phyloP scores from a whole-genome alignment of 2,113 vertebrate genomes.

The Poeciliopsis prolifica region DNA sequence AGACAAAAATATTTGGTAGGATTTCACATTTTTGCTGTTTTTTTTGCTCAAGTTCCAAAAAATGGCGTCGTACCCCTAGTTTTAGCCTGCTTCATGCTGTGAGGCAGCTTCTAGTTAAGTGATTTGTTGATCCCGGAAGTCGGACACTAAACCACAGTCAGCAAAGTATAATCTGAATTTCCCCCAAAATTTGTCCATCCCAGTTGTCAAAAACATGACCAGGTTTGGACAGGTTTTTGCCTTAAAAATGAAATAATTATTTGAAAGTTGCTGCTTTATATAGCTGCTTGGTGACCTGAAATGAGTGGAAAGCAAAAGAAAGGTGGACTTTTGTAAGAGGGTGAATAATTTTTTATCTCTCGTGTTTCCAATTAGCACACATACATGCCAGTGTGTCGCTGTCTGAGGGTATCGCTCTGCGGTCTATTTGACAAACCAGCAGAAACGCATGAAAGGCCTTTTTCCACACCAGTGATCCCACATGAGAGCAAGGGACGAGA shows the following conservation, averaged over 20 bases:
- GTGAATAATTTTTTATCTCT: not conserved
- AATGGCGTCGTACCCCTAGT: too few relatives aligned
- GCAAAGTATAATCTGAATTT: not conserved
- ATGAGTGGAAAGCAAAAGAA: not conserved
- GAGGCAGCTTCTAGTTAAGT: not conserved
- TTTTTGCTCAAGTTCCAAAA: too few relatives aligned
- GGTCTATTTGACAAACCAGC: slow-evolving; percentile 17
- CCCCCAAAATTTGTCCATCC: not conserved
- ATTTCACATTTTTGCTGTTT: too few relatives aligned
- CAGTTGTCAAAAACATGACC: not conserved
- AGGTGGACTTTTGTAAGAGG: not conserved
- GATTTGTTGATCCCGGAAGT: not conserved
- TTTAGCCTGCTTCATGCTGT: not conserved
- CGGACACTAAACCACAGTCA: not conserved
- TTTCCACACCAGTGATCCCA: slow-evolving; percentile 43
- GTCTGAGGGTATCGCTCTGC: not conserved
- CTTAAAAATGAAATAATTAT: too few relatives aligned
- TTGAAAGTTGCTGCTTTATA: not conserved
- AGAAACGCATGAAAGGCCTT: slow-evolving; percentile 12
- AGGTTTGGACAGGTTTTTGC: too few relatives aligned
- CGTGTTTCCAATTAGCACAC: not conserved
- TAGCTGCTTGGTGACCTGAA: not conserved
- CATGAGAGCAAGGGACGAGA: slow-evolving; percentile 42
- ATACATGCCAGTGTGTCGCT: not conserved
- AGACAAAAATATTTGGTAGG: too few relatives aligned